Percentiles rank a stretch among this genome's conserved stretches.
These are phyloP conservation scores for Megaleporinus macrocephalus DNA, from an alignment of 2,113 vertebrate species.

Conservation along the genomic window DNA sequence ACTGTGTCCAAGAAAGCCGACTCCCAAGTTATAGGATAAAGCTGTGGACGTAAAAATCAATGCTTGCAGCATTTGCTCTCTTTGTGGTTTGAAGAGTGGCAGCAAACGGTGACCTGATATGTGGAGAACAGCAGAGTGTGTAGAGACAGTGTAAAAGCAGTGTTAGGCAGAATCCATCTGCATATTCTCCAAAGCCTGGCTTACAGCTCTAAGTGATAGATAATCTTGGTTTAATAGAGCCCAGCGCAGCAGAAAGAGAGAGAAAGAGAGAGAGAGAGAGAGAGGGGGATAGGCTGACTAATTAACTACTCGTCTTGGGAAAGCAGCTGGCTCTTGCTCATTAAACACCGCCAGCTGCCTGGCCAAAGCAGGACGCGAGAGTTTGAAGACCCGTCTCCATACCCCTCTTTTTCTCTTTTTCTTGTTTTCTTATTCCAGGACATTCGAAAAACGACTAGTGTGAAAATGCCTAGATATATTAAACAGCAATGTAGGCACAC, in stretches of 20 bases:
- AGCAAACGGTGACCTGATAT: neutral
- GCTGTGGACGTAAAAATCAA: neutral
- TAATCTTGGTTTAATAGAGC: slow-evolving; percentile 31
- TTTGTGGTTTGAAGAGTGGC: neutral
- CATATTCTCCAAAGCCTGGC: neutral
- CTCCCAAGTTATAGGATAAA: neutral
- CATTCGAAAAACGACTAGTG: neutral
- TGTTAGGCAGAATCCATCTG: neutral
- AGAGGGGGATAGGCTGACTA: slow-evolving; percentile 62
- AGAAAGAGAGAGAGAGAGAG: neutral
- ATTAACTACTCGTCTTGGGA: slow-evolving; percentile 71
- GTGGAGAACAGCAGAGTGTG: neutral
- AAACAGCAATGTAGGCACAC: neutral
- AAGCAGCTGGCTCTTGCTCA: slow-evolving; percentile 68
- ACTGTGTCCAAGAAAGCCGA: neutral
- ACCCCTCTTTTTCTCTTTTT: neutral
- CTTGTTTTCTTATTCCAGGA: neutral
- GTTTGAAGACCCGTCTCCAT: slow-evolving; percentile 11
- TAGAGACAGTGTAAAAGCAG: neutral
- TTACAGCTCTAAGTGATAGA: slow-evolving; percentile 44
- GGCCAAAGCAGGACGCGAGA: slow-evolving; percentile 49
- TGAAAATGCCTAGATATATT: neutral
- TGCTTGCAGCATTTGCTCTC: neutral
- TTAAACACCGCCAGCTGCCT: slow-evolving; percentile 64
- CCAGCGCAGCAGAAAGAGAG: slow-evolving; percentile 18